Evolutionary conservation across 2,888 invertebrate species (phyloP).

Genomic region (Thera obeliscata): DNA sequence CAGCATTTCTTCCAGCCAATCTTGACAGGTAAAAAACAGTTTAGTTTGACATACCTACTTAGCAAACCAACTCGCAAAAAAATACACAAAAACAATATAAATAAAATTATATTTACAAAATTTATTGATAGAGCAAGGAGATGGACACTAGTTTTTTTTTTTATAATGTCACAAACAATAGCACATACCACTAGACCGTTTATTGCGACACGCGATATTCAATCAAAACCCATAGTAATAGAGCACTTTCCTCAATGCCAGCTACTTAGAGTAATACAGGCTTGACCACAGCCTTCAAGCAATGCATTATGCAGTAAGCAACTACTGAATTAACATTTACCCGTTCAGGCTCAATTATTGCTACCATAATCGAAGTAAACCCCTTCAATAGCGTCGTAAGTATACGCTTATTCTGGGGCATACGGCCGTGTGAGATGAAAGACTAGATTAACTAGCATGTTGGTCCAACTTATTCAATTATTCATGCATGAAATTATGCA

Average conservation of each 20-base stretch:
- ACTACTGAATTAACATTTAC: slow-evolving; percentile 66
- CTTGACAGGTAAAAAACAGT: too few relatives aligned
- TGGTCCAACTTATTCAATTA: background rate
- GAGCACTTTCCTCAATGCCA: slow-evolving; percentile 7
- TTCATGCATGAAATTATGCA: background rate
- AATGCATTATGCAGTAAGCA: slow-evolving; percentile 56
- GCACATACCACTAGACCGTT: too few relatives aligned
- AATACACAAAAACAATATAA: too few relatives aligned
- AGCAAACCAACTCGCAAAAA: too few relatives aligned
- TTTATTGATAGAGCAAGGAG: too few relatives aligned
- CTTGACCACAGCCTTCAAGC: slow-evolving; percentile 33
- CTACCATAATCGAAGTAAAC: slow-evolving; percentile 59
- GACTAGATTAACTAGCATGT: slow-evolving; percentile 4
- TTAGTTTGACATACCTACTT: too few relatives aligned
- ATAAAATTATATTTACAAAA: too few relatives aligned
- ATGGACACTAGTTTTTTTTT: too few relatives aligned
- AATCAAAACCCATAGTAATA: slow-evolving; percentile 2
- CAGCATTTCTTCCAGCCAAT: too few relatives aligned
- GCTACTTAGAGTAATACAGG: slow-evolving; percentile 4
- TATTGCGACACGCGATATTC: background rate
- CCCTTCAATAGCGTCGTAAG: slow-evolving; percentile 59
- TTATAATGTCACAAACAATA: too few relatives aligned
- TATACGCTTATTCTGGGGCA: slow-evolving; percentile 52
- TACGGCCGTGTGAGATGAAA: slow-evolving; percentile 29
- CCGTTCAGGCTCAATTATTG: slow-evolving; percentile 60